Evolutionary conservation across 2,113 vertebrate species (phyloP).

Genomic region (Cynopterus brachyotis): DNA sequence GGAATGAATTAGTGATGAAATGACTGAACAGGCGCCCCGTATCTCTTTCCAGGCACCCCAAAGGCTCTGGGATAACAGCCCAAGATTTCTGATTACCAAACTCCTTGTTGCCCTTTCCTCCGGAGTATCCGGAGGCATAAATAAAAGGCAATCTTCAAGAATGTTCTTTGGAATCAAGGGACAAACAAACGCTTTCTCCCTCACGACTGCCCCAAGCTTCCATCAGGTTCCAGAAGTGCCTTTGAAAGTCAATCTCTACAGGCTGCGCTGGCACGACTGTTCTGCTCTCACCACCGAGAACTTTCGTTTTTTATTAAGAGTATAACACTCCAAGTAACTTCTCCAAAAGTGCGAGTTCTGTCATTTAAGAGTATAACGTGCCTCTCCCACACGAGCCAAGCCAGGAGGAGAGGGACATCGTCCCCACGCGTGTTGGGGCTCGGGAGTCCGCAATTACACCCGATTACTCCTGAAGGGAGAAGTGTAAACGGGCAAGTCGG

Average conservation of each 20-base stretch:
- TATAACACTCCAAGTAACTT: conserved; percentile 50
- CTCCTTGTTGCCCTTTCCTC: conserved; percentile 22
- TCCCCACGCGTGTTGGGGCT: conserved; percentile 76
- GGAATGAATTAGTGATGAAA: neutral
- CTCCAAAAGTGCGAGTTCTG: conserved; percentile 43
- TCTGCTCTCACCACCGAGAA: conserved; percentile 7
- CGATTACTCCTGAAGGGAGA: conserved; percentile 75
- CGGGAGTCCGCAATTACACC: conserved; percentile 70
- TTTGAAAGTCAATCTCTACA: neutral
- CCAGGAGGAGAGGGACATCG: neutral
- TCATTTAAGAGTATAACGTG: neutral
- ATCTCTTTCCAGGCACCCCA: neutral
- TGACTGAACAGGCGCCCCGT: neutral
- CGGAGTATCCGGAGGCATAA: neutral
- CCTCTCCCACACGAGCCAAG: conserved; percentile 24
- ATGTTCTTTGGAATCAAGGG: conserved; percentile 18
- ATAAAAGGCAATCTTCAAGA: conserved; percentile 39
- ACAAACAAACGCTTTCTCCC: neutral
- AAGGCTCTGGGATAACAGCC: neutral
- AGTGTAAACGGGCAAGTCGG: conserved; percentile 68
- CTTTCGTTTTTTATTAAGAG: conserved; percentile 66
- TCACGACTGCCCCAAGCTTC: neutral
- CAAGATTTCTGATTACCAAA: neutral
- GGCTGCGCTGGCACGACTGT: neutral
- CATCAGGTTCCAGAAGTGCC: conserved; percentile 9